A percentile compares a stretch with the other conserved stretches of the same genome.
Conservation (phyloP, 2,797 vertebrate species). For the Enteromius anoplus region DNA sequence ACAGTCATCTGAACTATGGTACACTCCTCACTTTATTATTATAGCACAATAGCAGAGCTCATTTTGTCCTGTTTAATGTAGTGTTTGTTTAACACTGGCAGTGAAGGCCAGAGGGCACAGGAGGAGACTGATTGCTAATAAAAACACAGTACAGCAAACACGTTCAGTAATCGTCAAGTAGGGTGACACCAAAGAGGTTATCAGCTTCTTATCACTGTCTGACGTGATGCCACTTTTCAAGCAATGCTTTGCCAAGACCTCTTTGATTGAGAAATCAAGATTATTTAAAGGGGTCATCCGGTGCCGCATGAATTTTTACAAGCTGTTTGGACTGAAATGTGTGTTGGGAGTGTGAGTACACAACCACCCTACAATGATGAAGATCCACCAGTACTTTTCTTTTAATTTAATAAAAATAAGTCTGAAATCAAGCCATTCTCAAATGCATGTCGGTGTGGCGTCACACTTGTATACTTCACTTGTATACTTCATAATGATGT, state of each 20-base stretch:
- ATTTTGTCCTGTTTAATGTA: not conserved
- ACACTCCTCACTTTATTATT: not conserved
- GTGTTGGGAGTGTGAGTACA: too few species aligned
- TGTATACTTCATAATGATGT: not conserved
- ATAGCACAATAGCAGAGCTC: not conserved
- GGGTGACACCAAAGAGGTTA: not conserved
- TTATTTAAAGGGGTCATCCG: not conserved
- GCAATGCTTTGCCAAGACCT: not conserved
- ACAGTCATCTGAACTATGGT: not conserved
- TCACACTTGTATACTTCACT: not conserved
- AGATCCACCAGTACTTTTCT: too few species aligned
- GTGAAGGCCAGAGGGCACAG: conserved; percentile 2
- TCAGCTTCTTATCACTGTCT: conserved; percentile 16
- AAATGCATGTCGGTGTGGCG: not conserved
- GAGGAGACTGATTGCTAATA: not conserved
- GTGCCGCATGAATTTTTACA: too few species aligned
- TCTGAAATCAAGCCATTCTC: too few species aligned
- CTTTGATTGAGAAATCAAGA: not conserved
- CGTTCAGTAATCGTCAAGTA: not conserved
- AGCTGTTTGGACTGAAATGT: too few species aligned
- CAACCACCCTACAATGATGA: too few species aligned
- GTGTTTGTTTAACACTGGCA: conserved; percentile 18
- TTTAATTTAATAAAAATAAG: too few species aligned
- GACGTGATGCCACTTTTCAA: not conserved
- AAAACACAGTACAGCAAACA: not conserved